Conservation (phyloP, 1,140 invertebrate genomes). For the Doryteuthis pealeii region DNA sequence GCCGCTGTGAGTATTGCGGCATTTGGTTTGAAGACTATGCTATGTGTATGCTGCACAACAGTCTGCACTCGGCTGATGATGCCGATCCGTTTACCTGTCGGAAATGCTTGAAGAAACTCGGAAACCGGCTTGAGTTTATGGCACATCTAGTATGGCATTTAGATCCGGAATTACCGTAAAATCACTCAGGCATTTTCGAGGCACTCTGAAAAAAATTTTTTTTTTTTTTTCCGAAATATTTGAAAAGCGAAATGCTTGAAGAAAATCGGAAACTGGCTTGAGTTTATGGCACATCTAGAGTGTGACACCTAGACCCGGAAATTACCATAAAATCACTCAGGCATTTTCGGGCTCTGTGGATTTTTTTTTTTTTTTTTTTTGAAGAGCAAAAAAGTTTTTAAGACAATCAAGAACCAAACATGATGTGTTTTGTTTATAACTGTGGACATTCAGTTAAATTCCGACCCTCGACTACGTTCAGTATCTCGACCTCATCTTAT, state of each 20-base stretch:
- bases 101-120: conserved; percentile 48
- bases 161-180: conserved; percentile 53
- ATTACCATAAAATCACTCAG: not conserved
- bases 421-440: too few relatives aligned
- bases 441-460: too few relatives aligned
- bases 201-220: too few relatives aligned
- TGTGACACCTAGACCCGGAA: conserved; percentile 69
- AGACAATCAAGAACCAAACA: too few relatives aligned
- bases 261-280: conserved; percentile 51
- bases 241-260: conserved; percentile 50
- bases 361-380: too few relatives aligned
- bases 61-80: conserved; percentile 45
- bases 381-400: too few relatives aligned
- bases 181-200: too few relatives aligned
- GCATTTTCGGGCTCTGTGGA: too few relatives aligned
- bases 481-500: too few relatives aligned
- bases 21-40: conserved; percentile 51
- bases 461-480: too few relatives aligned
- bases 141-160: conserved; percentile 75
- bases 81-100: conserved; percentile 46
- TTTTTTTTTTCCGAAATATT: too few relatives aligned
- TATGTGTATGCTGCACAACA: conserved; percentile 47
- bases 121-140: conserved; percentile 64
- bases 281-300: conserved; percentile 73
- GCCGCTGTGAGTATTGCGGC: conserved; percentile 46